Evolutionary conservation across 2,113 vertebrate species (phyloP).

Genomic region (Percina caprodes): DNA sequence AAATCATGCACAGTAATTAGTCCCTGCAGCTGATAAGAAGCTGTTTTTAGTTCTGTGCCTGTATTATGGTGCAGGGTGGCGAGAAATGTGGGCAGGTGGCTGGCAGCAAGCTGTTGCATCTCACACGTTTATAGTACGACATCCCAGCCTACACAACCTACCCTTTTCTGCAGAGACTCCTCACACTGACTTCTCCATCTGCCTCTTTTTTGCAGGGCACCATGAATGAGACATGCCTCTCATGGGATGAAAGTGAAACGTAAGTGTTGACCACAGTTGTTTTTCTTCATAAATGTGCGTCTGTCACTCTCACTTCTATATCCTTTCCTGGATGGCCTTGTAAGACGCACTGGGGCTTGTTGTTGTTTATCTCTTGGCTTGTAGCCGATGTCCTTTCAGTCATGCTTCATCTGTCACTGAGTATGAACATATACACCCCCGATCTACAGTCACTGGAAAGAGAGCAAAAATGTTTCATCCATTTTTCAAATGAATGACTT

Average conservation of each 20-base stretch:
- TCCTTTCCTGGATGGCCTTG: constrained; percentile 16
- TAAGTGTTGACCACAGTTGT: constrained; percentile 83
- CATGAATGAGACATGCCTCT: constrained; percentile 96
- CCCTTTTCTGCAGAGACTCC: constrained; percentile 44
- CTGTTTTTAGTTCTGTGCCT: constrained; percentile 54
- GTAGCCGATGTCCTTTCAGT: constrained; percentile 15
- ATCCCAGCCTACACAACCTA: constrained; percentile 45
- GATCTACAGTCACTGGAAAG: constrained; percentile 9
- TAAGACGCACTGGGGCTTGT: constrained; percentile 34
- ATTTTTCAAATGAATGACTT: constrained; percentile 33
- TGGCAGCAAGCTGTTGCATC: constrained; percentile 65
- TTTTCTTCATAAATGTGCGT: constrained; percentile 20
- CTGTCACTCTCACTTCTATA: constrained; percentile 11
- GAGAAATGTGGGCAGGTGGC: constrained; percentile 57
- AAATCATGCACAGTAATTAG: constrained; percentile 53
- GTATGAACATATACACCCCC: constrained; percentile 16
- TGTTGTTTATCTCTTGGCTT: constrained; percentile 26
- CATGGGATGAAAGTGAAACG: constrained; percentile 94
- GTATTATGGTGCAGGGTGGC: constrained; percentile 10
- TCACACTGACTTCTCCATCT: constrained; percentile 61
- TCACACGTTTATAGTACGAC: constrained; percentile 57
- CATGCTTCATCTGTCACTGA: constrained; percentile 27
- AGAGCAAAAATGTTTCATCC: constrained; percentile 23
- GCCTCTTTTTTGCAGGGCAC: constrained; percentile 87
- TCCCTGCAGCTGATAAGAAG: constrained; percentile 29